phyloP scores from a whole-genome alignment of 2,888 invertebrate genomes.

The Hyposoter didymator region DNA sequence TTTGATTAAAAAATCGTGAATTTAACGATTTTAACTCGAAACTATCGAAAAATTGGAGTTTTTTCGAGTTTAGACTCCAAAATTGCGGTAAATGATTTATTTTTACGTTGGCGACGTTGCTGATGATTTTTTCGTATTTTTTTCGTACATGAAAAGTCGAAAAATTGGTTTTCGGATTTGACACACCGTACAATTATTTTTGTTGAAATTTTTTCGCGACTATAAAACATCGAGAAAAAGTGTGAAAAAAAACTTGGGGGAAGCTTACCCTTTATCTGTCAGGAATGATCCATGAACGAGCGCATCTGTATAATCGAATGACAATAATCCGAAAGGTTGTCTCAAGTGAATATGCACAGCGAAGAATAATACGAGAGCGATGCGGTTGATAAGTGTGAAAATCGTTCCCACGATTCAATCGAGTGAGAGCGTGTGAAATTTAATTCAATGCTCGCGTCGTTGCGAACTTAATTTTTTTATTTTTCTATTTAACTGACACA shows the following conservation, averaged over 20 bases:
- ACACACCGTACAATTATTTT: background rate
- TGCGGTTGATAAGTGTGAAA: background rate
- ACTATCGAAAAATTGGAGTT: background rate
- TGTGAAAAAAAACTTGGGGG: background rate
- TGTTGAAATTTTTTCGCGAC: background rate
- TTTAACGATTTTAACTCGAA: background rate
- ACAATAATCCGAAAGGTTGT: conserved; percentile 47
- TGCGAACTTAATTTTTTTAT: background rate
- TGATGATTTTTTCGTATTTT: background rate
- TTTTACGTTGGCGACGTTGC: too few species aligned
- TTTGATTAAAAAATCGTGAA: background rate
- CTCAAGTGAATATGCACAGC: conserved; percentile 16
- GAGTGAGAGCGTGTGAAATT: conserved; percentile 38
- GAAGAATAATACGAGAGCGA: conserved; percentile 19
- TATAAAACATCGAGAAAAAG: background rate
- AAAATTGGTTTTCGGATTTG: background rate
- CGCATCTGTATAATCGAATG: conserved; percentile 53
- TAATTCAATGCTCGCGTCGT: conserved; percentile 16
- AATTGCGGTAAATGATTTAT: background rate
- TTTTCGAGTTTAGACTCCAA: background rate
- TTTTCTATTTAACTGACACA: conserved; percentile 9
- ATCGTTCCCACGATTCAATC: conserved; percentile 25
- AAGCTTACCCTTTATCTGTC: conserved; percentile 67
- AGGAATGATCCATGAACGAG: conserved; percentile 67
- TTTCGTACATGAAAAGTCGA: background rate